phyloP scores from a whole-genome alignment of 2,797 vertebrate species.

The Florisuga fusca region DNA sequence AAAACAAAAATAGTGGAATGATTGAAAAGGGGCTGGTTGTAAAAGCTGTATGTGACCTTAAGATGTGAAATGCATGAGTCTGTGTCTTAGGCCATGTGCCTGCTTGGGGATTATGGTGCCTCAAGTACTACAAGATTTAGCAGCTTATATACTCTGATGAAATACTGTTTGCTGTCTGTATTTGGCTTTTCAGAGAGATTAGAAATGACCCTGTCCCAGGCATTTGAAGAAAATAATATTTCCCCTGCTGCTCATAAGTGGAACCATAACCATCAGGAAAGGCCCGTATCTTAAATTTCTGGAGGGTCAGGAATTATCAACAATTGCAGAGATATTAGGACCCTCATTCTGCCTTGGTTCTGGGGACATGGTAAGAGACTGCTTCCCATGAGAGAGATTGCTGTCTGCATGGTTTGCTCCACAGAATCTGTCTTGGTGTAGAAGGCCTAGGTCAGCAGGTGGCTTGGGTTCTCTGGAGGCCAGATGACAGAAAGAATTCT shows the following conservation, averaged over 20 bases:
- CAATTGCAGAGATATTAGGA: neutral
- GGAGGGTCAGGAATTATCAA: neutral
- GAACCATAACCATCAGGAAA: neutral
- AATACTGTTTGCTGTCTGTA: conserved; percentile 10
- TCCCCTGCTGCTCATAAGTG: neutral
- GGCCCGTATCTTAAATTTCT: neutral
- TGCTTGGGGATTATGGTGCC: conserved; percentile 45
- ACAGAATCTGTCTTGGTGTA: neutral
- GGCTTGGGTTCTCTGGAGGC: neutral
- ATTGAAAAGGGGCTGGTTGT: neutral
- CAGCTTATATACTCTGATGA: conserved; percentile 22
- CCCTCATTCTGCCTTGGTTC: neutral
- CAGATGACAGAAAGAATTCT: neutral
- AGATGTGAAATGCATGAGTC: neutral
- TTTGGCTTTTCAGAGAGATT: conserved; percentile 18
- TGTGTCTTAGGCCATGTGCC: conserved; percentile 19
- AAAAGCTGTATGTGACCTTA: neutral
- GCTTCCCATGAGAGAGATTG: neutral
- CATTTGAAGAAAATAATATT: neutral
- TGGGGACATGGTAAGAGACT: neutral
- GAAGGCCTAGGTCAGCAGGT: neutral
- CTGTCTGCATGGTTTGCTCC: accelerated
- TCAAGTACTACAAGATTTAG: conserved; percentile 52
- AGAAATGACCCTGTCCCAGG: neutral
- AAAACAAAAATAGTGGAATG: neutral